A percentile compares a stretch with the other conserved stretches of the same genome.
These are phyloP conservation scores for Girardinichthys multiradiatus DNA, from an alignment of 2,113 vertebrate species.

Conservation along the genomic window DNA sequence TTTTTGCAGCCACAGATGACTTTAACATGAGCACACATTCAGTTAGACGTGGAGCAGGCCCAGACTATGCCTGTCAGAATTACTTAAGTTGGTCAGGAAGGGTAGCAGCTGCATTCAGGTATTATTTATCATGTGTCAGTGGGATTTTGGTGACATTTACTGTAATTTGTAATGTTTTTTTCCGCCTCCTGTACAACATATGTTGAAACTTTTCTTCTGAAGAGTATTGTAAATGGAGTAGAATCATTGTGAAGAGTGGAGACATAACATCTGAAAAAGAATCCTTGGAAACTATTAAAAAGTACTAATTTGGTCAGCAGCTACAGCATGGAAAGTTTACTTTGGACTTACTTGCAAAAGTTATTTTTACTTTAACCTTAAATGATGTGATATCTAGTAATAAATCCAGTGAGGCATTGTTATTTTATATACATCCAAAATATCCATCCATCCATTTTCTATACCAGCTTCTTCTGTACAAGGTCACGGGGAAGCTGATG, in stretches of 20 bases:
- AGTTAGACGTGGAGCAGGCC: conserved; percentile 3
- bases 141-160: not conserved
- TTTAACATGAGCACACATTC: conserved; percentile 10
- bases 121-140: not conserved
- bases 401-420: too few species aligned
- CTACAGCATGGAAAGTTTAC: not conserved
- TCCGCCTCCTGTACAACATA: not conserved
- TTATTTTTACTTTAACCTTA: not conserved
- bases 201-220: not conserved
- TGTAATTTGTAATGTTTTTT: not conserved
- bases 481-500: too few species aligned
- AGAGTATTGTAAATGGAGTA: too few species aligned
- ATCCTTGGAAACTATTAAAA: not conserved
- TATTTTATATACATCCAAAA: too few species aligned
- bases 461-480: too few species aligned
- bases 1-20: conserved; percentile 9
- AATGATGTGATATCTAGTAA: not conserved
- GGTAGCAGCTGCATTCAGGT: not conserved
- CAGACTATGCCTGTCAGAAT: not conserved
- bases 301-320: not conserved
- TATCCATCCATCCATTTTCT: too few species aligned
- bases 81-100: not conserved
- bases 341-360: not conserved
- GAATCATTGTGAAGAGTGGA: not conserved
- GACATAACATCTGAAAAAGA: not conserved